Base-by-base conservation (phyloP, 2,797 vertebrate species). In the Peromyscus aztecus region DNA sequence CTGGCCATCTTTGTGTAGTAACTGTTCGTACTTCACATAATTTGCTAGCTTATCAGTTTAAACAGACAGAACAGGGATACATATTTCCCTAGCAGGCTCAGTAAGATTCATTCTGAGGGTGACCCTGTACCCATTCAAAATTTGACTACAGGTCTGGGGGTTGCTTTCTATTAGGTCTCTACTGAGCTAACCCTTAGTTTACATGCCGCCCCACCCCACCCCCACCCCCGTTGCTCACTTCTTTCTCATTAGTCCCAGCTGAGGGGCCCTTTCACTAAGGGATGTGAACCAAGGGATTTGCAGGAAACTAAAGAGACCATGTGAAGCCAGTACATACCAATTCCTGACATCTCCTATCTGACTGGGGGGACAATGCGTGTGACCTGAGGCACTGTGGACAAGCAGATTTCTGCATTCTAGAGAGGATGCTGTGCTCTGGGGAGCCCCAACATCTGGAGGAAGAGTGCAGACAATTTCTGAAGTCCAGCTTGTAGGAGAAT, bases 11-110 rank as follows among this genome's bases (percentile, higher is more conserved):
- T 63, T 61, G 46, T 24, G 73, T 75, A 69, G 61, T 73, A 40
- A 71, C 34, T 61, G 78, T 43, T 67, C 37, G 78, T 27, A 67
- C 65, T 75, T 92, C 87, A 0, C 46, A 57, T 19, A 67, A 82
- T 94, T 90, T 4, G 27, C 9, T 83, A 55, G 91, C 69, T 71
- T 55, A 90, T 97, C 46, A 10, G 55, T 89, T 57, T n/a, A 88
- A 95, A 46, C 37, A 31, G 11, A 69, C 55, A 75, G 40, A 34
- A 16, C 4, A 40, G 46, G 69, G 61, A 57, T 80, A 31, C 40
- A 4, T 14, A 55, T 57, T 29, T 65, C 24, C 11, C 49, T 76
- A 55, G 4, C 24, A 34, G 1, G 2, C 27, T 0, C 65, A 86
- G 43, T 78, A 0, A 16, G 49, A 37, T 37, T 46, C 24, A 9